These are phyloP conservation scores for Mechanitis messenoides DNA, from an alignment of 2,888 invertebrate species.

Conservation along the genomic window DNA sequence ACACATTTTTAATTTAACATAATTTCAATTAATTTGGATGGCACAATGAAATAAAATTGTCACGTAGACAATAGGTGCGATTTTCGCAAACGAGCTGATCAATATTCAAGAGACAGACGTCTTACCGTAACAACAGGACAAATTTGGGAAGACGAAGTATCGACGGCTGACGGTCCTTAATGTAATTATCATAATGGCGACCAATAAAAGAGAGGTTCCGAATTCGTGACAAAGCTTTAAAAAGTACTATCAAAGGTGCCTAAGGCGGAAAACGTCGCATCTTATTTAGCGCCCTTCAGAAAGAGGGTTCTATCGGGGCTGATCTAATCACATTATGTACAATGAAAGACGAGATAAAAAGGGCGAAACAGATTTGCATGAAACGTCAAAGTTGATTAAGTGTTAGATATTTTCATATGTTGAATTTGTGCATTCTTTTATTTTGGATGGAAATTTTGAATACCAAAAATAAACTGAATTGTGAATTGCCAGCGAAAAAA, in stretches of 20 bases:
- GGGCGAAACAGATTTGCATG: conserved; percentile 71
- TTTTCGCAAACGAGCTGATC: conserved; percentile 70
- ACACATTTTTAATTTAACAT: conserved; percentile 47
- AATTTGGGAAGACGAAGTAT: conserved; percentile 72
- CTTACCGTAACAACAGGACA: conserved; percentile 71
- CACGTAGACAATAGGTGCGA: conserved; percentile 72
- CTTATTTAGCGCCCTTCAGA: conserved; percentile 69
- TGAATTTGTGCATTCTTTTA: background rate
- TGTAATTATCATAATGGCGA: conserved; percentile 75
- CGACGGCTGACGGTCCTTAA: conserved; percentile 68
- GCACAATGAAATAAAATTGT: conserved; percentile 56
- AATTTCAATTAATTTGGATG: conserved; percentile 44
- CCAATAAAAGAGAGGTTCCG: conserved; percentile 73
- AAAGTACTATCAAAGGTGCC: conserved; percentile 74
- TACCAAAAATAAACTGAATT: too few relatives aligned
- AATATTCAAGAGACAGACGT: conserved; percentile 70
- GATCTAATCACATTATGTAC: conserved; percentile 71
- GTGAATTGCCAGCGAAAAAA: too few relatives aligned
- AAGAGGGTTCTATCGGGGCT: conserved; percentile 58
- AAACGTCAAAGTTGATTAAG: conserved; percentile 66
- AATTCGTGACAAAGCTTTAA: conserved; percentile 73
- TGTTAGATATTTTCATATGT: background rate
- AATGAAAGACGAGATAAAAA: conserved; percentile 68
- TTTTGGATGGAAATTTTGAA: too few relatives aligned
- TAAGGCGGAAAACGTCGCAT: conserved; percentile 72